A percentile compares a stretch with the other conserved stretches of the same genome.
Evolutionary conservation across 2,113 vertebrate genomes (phyloP).

Genomic region (Chlamydotis undulata): DNA sequence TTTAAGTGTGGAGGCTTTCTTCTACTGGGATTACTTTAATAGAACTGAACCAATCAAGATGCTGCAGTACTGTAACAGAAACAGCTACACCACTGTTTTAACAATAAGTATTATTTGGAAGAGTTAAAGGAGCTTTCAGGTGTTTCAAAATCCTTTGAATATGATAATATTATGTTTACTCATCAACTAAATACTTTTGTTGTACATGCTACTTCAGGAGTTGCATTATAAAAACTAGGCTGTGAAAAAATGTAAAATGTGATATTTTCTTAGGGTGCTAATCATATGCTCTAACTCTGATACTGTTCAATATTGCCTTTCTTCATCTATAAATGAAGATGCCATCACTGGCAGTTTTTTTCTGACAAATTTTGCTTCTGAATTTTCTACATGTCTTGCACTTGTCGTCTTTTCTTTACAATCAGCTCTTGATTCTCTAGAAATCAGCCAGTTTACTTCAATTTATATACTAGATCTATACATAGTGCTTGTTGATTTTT

Average conservation of each 20-base stretch:
- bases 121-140: neutral
- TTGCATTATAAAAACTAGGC: neutral
- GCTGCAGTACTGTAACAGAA: neutral
- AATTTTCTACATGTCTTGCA: neutral
- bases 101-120: neutral
- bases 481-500: neutral
- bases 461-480: neutral
- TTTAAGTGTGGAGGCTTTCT: neutral
- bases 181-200: neutral
- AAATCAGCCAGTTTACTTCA: neutral
- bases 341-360: neutral
- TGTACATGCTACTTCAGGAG: neutral
- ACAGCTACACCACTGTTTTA: neutral
- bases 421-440: neutral
- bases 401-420: neutral
- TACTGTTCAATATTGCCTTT: neutral
- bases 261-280: neutral
- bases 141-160: neutral
- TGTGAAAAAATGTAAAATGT: neutral
- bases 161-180: neutral
- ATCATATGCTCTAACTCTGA: neutral
- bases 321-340: neutral
- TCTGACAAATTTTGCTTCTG: neutral
- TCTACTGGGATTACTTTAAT: neutral
- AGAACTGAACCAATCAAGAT: neutral